Evolutionary conservation across 2,888 invertebrate genomes (phyloP).

Genomic region (Pharmacophagus antenor): DNA sequence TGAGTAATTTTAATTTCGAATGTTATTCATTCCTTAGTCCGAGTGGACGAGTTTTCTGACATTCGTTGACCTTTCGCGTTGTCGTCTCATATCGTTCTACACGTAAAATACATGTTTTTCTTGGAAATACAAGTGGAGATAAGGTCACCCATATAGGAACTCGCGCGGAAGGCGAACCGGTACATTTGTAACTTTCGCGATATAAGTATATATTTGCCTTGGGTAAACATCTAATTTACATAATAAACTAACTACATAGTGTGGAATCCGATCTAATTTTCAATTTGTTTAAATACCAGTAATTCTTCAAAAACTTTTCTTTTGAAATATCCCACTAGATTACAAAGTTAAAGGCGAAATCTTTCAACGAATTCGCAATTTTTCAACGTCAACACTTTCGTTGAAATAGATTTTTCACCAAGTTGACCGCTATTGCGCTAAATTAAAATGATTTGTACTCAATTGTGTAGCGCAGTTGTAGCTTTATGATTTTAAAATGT

Average conservation of each 20-base stretch:
- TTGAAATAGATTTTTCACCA: neutral
- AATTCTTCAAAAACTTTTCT: neutral
- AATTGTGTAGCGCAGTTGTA: neutral
- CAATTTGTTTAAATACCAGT: neutral
- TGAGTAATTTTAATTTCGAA: constrained; percentile 18
- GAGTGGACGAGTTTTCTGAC: constrained; percentile 40
- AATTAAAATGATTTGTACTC: neutral
- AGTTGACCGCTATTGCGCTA: neutral
- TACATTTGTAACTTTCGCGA: constrained; percentile 28
- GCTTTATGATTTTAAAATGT: neutral
- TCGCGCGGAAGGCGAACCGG: constrained; percentile 31
- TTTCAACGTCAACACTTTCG: constrained; percentile 8
- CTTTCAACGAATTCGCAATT: neutral
- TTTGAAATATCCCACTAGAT: neutral
- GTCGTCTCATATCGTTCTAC: constrained; percentile 52
- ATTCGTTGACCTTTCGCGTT: constrained; percentile 56
- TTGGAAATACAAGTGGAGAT: constrained; percentile 54
- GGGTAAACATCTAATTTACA: constrained; percentile 10
- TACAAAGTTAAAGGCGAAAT: neutral
- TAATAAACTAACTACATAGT: neutral
- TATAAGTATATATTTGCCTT: constrained; percentile 10
- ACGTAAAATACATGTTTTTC: constrained; percentile 59
- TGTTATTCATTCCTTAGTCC: constrained; percentile 9
- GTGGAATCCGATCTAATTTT: neutral
- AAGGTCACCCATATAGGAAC: constrained; percentile 46